Base-by-base conservation (phyloP, 2,797 vertebrate genomes). In the Betta splendens region DNA sequence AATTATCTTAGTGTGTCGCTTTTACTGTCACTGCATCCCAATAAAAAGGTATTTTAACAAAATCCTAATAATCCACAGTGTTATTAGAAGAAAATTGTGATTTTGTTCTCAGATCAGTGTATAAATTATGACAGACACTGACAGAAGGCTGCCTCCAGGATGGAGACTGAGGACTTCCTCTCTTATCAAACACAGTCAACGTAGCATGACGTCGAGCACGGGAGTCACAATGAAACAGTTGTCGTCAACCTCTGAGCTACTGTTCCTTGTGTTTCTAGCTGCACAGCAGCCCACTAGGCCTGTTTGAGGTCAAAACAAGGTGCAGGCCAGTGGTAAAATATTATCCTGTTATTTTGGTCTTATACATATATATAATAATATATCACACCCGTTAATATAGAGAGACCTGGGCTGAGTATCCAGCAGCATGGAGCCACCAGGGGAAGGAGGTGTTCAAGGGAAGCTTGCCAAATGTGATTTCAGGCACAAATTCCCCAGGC, bases 381-480 rank as follows among this genome's bases (percentile, higher is more conserved):
- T 45, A 48, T 63, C 73, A 66, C 50, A 70, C 45, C 28, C 73
- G 72, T 77, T 84, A 77, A 74, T 76, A 76, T 64, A 79, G 71
- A 71, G 58, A 58, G 51, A 70, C 58, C 40, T 62, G 33, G 40
- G 48, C 59, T 64, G 75, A 58, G 29, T 72, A 53, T 72, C 52
- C 51, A 71, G 57, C 69, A 65, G 72, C 61, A 57, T 53, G 69
- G 59, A 53, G 40, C 45, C 64, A 71, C 69, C 62, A 64, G 51
- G 68, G 64, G 60, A 61, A 36, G 60, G 69, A 76, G 61, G 56
- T 77, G 64, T 82, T 82, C 59, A 49, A 69, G 75, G 66, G 64
- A 81, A 69, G 51, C 43, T 54, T 72, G 70, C 69, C 71, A 79
- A 85, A 75, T 80, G 55, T 9, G 33, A 75, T 82, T 75, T 70